A percentile compares a stretch with the other conserved stretches of the same genome.
phyloP scores from a whole-genome alignment of 2,797 vertebrate species.

The Parambassis ranga region DNA sequence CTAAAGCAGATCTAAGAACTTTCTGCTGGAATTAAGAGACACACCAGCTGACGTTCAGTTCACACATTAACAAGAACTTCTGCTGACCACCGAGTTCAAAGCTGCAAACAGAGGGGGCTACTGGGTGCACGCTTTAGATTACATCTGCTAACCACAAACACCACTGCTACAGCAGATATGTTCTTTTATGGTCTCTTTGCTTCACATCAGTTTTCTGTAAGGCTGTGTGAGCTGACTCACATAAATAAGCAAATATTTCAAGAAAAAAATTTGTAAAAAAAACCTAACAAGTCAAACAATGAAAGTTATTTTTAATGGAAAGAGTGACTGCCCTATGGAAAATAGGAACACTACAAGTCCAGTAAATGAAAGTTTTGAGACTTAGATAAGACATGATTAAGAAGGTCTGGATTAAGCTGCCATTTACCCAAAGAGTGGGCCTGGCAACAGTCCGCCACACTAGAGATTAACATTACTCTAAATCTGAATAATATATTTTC shows the following conservation, averaged over 20 bases:
- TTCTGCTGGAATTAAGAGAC: conserved; percentile 56
- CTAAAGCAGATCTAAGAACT: conserved; percentile 47
- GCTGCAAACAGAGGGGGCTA: conserved; percentile 21
- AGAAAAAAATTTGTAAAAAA: background rate
- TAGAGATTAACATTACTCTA: conserved; percentile 40
- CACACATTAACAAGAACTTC: conserved; percentile 56
- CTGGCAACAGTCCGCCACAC: conserved; percentile 20
- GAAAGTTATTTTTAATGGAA: conserved; percentile 32
- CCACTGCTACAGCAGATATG: conserved; percentile 9
- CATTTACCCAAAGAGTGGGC: conserved; percentile 36
- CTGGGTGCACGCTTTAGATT: conserved; percentile 30
- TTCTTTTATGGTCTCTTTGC: conserved; percentile 31
- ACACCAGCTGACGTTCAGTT: conserved; percentile 43
- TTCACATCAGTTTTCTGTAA: background rate
- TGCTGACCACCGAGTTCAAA: conserved; percentile 40
- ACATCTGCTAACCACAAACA: conserved; percentile 30
- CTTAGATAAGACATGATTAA: conserved; percentile 50
- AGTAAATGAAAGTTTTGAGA: conserved; percentile 27
- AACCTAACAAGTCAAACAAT: background rate
- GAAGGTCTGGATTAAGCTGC: conserved; percentile 39
- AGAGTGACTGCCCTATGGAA: conserved; percentile 25
- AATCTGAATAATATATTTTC: conserved; percentile 36
- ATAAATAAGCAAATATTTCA: conserved; percentile 24
- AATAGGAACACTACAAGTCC: conserved; percentile 23
- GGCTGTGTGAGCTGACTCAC: background rate